phyloP scores from a whole-genome alignment of 1,140 invertebrate genomes.

The Drosophila ohnishii region DNA sequence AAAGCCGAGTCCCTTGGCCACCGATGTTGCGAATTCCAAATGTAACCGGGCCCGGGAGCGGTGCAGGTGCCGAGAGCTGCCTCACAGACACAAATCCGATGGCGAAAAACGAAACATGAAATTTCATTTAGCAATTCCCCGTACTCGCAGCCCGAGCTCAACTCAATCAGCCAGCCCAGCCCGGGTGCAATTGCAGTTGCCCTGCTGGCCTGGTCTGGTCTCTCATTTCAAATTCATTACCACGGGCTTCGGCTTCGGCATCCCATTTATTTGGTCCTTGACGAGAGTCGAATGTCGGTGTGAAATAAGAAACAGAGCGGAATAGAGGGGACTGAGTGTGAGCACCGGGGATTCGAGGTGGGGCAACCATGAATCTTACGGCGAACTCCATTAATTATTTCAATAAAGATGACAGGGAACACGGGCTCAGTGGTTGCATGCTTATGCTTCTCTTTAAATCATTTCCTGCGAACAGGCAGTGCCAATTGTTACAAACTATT shows the following conservation, averaged over 20 bases:
- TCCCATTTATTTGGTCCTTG: constrained; percentile 51
- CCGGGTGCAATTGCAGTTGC: constrained; percentile 14
- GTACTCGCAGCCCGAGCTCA: constrained; percentile 6
- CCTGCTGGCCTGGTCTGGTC: constrained; percentile 21
- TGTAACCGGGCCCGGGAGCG: neutral
- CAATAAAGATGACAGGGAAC: constrained; percentile 27
- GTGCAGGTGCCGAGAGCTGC: constrained; percentile 5
- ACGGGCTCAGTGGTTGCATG: neutral
- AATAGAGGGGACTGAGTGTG: neutral
- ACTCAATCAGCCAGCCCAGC: constrained; percentile 34
- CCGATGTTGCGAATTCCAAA: constrained; percentile 14
- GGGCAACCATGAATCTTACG: constrained; percentile 29
- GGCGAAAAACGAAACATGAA: constrained; percentile 43
- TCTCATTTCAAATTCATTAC: constrained; percentile 58
- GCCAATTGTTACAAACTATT: neutral
- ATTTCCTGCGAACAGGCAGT: neutral
- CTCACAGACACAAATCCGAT: constrained; percentile 10
- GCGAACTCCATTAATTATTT: constrained; percentile 59
- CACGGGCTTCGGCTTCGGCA: constrained; percentile 19
- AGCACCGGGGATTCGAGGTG: constrained; percentile 6
- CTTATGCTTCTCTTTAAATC: constrained; percentile 3
- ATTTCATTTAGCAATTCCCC: constrained; percentile 50
- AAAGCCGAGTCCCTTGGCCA: constrained; percentile 1
- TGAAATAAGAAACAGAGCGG: constrained; percentile 12
- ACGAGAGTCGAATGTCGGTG: constrained; percentile 15